Evolutionary conservation across 2,797 vertebrate genomes (phyloP), one percentile per base, ranked within the genome.

Genomic region (Chelidonichthys spinosus): DNA sequence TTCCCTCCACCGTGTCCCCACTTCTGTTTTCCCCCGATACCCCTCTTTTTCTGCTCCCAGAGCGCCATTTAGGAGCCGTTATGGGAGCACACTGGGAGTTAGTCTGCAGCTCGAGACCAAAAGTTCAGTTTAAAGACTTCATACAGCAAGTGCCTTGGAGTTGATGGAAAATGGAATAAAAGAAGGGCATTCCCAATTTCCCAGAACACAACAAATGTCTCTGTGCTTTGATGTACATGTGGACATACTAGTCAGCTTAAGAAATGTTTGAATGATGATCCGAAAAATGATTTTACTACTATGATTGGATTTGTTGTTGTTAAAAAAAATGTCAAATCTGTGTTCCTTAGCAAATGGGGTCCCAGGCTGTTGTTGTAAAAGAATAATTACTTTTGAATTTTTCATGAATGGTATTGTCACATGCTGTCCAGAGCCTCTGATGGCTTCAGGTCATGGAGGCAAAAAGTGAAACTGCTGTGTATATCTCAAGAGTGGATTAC

Each of bases 401-500:
- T 49, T 67, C 11, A 54, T 71, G 47, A 55, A 64, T 25, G 3
- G 2, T 58, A 25, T 49, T 56, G 5, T 61, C 55, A 37, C 50
- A 64, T 47, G 7, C 53, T 39, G 36, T n/a, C 35, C 44, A n/a
- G 46, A 59, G 59, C 42, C 7, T 54, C 42, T 47, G 2, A 52
- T 54, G 53, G 15, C 36, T 61, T 47, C 7, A 9, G 25, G 49
- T 68, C 55, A 40, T 56, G 11, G 17, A 63, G 42, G 10, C 15
- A 49, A 66, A 69, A 71, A 46, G 66, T 79, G 42, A 81, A 70
- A 54, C 64, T 4, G 9, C 47, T 73, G 59, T 65, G 70, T 63
- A 35, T 76, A 33, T 81, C 60, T 62, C 77, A 44, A 25, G 32
- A 52, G 43, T 52, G 87, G 90, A 91, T 90, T 94, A 82, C 78